Percentiles rank a stretch among this genome's conserved stretches.
These are phyloP conservation scores for Noctilio leporinus DNA, from an alignment of 2,113 vertebrate species.

Conservation along the genomic window DNA sequence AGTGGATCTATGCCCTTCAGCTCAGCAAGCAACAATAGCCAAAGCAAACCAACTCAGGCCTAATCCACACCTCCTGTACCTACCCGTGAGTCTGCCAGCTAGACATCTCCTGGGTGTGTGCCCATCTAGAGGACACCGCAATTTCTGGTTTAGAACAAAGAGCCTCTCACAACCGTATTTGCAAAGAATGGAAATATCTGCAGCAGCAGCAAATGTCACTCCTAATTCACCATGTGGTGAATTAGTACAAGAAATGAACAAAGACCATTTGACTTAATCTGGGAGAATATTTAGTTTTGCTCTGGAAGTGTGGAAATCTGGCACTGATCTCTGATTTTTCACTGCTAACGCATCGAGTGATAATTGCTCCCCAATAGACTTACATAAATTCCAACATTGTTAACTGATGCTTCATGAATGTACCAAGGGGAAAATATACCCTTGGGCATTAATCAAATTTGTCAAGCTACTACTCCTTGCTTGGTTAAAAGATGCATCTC, in stretches of 20 bases:
- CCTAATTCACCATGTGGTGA: neutral
- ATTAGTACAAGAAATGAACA: conserved; percentile 8
- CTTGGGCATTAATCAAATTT: conserved; percentile 56
- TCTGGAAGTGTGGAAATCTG: conserved; percentile 48
- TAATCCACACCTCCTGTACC: neutral
- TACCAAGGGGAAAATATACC: conserved; percentile 43
- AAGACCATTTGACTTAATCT: conserved; percentile 25
- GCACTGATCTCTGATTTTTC: conserved; percentile 44
- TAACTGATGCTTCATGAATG: conserved; percentile 59
- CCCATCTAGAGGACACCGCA: neutral
- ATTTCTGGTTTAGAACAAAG: neutral
- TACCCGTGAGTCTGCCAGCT: neutral
- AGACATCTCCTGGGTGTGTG: neutral
- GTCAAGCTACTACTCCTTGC: conserved; percentile 28
- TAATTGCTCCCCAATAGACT: conserved; percentile 64
- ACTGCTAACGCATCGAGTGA: conserved; percentile 38
- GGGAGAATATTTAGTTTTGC: conserved; percentile 9
- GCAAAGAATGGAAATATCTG: neutral
- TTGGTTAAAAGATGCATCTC: conserved; percentile 30
- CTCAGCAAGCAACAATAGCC: neutral
- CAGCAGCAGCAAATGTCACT: neutral
- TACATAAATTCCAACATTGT: conserved; percentile 50
- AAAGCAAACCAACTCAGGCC: neutral
- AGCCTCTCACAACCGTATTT: neutral
- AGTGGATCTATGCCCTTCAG: neutral